A percentile compares a stretch with the other conserved stretches of the same genome.
phyloP scores from a whole-genome alignment of 2,888 invertebrate species.

The Pediacus dermestoides region DNA sequence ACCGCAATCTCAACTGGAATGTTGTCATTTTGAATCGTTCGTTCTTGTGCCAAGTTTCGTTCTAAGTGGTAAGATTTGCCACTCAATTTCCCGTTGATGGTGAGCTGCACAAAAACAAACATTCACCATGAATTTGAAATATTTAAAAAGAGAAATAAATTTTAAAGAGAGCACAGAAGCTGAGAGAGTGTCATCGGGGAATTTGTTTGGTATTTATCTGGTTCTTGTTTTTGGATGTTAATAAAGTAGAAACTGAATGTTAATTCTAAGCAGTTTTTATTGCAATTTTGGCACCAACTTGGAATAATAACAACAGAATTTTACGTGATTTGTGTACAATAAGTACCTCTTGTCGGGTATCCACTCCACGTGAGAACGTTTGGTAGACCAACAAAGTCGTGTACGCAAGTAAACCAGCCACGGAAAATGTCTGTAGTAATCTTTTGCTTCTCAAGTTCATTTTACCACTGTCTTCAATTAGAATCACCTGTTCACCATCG shows the following conservation, averaged over 20 bases:
- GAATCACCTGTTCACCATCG: slow-evolving; percentile 40
- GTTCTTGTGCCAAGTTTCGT: slow-evolving; percentile 35
- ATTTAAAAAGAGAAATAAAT: too few relatives aligned
- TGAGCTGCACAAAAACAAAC: background rate
- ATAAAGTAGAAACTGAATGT: slow-evolving; percentile 3
- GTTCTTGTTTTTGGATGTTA: slow-evolving; percentile 3
- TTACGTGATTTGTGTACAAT: slow-evolving; percentile 1
- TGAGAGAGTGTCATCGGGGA: too few relatives aligned
- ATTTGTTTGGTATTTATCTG: slow-evolving; percentile 3
- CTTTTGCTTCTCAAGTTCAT: slow-evolving; percentile 44
- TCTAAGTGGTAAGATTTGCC: slow-evolving; percentile 31
- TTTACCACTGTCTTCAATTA: slow-evolving; percentile 29
- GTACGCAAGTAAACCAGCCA: slow-evolving; percentile 43
- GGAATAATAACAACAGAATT: slow-evolving; percentile 4
- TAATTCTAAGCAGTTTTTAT: background rate
- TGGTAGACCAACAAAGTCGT: slow-evolving; percentile 45
- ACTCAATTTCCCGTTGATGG: slow-evolving; percentile 34
- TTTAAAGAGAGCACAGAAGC: too few relatives aligned
- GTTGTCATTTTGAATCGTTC: slow-evolving; percentile 25
- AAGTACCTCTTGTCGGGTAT: slow-evolving; percentile 28
- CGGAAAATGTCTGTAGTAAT: slow-evolving; percentile 42
- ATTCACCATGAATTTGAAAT: background rate
- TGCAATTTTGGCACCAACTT: background rate
- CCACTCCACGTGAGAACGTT: slow-evolving; percentile 39
- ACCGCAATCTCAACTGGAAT: slow-evolving; percentile 15